Conservation (phyloP, 2,797 vertebrate species). For the Simalia tracyae region DNA sequence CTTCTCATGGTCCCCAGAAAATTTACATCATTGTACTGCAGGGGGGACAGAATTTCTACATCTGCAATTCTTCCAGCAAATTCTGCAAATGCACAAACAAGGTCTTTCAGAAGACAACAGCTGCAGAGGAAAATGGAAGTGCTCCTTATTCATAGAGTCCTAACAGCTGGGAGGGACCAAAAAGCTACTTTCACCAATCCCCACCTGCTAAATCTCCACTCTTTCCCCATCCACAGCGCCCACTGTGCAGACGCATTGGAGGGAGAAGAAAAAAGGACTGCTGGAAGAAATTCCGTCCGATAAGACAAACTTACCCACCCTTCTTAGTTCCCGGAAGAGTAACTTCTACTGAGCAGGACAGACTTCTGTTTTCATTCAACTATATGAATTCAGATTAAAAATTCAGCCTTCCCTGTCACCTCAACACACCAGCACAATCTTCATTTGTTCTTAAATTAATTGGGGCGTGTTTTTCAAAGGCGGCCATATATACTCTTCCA, state of each 20-base stretch:
- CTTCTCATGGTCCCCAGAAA: background rate
- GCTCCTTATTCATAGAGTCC: background rate
- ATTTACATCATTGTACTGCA: conserved; percentile 25
- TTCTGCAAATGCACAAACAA: background rate
- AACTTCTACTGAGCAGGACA: background rate
- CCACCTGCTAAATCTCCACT: background rate
- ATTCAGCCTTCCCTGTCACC: too few relatives aligned
- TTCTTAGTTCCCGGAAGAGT: background rate
- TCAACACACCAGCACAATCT: background rate
- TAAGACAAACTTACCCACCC: background rate
- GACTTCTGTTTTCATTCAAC: background rate
- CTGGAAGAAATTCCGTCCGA: background rate
- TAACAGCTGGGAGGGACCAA: background rate
- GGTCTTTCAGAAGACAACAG: background rate
- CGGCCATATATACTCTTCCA: background rate
- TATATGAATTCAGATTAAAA: background rate
- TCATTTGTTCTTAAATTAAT: background rate
- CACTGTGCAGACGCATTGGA: background rate
- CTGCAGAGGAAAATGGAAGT: background rate
- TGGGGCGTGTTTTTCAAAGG: background rate
- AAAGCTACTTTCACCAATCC: background rate
- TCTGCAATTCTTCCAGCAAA: conserved; percentile 13
- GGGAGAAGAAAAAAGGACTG: background rate
- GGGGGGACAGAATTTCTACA: background rate
- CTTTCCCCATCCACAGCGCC: background rate